These are phyloP conservation scores for Boulengeromyrus knoepffleri DNA, from an alignment of 2,113 vertebrate genomes.

Conservation along the genomic window DNA sequence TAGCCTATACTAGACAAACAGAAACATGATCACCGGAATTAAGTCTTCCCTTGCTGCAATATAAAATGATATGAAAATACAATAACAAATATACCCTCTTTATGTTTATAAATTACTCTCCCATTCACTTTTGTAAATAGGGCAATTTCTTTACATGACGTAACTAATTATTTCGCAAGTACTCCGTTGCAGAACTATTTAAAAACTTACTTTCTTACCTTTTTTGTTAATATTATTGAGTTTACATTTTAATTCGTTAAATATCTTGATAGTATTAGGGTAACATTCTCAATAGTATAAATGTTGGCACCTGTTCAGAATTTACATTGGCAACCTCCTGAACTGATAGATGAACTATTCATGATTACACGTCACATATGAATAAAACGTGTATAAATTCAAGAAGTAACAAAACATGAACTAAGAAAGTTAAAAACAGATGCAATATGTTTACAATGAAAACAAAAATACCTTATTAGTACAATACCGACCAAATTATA, in stretches of 20 bases:
- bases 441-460: not conserved
- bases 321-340: not conserved
- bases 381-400: not conserved
- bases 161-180: not conserved
- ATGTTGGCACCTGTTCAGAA: not conserved
- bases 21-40: slow-evolving; percentile 19
- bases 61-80: not conserved
- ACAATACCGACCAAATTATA: not conserved
- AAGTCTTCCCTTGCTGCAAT: not conserved
- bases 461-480: not conserved
- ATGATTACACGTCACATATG: not conserved
- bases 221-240: not conserved
- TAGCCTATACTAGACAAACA: slow-evolving; percentile 18
- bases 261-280: not conserved
- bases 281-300: not conserved
- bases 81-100: not conserved
- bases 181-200: not conserved
- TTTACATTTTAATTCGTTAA: not conserved
- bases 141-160: not conserved
- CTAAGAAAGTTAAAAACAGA: not conserved
- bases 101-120: not conserved
- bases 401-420: not conserved
- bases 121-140: not conserved
- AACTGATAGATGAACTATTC: not conserved
- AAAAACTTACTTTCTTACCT: not conserved